These are phyloP conservation scores for Coboldia fuscipes DNA, from an alignment of 1,140 invertebrate genomes.

Conservation along the genomic window DNA sequence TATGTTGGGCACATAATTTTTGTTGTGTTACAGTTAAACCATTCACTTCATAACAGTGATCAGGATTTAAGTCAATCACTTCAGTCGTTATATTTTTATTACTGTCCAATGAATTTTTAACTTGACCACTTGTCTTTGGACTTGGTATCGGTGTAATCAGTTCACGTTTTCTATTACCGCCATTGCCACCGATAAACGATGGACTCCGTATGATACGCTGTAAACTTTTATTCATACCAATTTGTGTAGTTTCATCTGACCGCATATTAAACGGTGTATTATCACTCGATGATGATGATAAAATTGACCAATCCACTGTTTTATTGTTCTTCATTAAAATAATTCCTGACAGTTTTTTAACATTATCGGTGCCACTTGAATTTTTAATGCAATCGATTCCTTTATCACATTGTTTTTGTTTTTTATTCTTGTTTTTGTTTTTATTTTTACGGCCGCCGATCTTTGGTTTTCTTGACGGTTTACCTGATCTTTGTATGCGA, in stretches of 20 bases:
- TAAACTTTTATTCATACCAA: conserved; percentile 8
- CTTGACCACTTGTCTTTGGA: no score
- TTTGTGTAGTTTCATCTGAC: neutral
- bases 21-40: conserved; percentile 47
- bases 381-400: neutral
- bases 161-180: no score
- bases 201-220: conserved; percentile 11
- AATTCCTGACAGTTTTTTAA: neutral
- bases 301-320: no score
- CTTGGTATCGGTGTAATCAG: no score
- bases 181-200: conserved; percentile 9
- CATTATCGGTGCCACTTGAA: neutral
- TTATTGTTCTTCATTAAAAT: no score
- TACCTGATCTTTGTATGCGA: neutral
- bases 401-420: neutral
- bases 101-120: no score
- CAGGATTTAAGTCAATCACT: conserved; percentile 15
- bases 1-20: conserved; percentile 50
- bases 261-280: neutral
- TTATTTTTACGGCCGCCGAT: neutral
- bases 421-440: neutral
- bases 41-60: conserved; percentile 31
- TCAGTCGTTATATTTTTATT: no score
- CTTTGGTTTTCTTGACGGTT: neutral
- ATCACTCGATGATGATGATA: neutral